Evolutionary conservation across 2,113 vertebrate species (phyloP), one percentile per base, ranked within the genome.

Genomic region (Urocitellus parryii): DNA sequence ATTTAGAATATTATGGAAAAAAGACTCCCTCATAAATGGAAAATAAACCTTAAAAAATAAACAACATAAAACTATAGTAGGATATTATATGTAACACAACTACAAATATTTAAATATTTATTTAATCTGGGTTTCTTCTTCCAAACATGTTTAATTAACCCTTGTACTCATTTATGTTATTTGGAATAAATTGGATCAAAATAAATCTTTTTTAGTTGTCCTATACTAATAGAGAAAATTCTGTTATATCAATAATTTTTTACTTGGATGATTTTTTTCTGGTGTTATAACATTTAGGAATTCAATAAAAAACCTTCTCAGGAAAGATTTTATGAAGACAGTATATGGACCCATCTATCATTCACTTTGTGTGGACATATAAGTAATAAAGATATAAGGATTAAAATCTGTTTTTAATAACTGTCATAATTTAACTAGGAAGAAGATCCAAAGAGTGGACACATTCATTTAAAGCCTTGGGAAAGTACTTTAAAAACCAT

Each of bases 381-480:
- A 93, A 96, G 97, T 98, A 98, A 98, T 98, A 98, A 98, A 98
- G 87, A 97, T 94, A 86, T 97, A 98, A 97, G 92, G 61, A 95
- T 97, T 96, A 96, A 95, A 98, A 98, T 98, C 96, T 98, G 78
- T 97, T 97, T 98, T 98, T 98, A 98, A 98, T 98, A 98, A 98
- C 93, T 96, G 78, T 79, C 88, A 97, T 98, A 98, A 98, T 98
- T 98, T 98, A 96, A 96, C 79, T 65, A 88, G 97, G 88, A 42
- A 95, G 86, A 97, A 96, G 67, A 87, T 77, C 92, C 74, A 95
- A 91, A 97, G 92, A 97, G 72, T 25, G 90, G 95, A 97, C 79
- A 98, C 97, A 96, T 98, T 98, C 98, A 98, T 98, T 98, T 98
- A 96, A 73, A 97, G 77, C 61, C 97, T 97, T 97, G 88, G 88